phyloP scores from a whole-genome alignment of 2,113 vertebrate genomes.

The Nymphicus hollandicus region DNA sequence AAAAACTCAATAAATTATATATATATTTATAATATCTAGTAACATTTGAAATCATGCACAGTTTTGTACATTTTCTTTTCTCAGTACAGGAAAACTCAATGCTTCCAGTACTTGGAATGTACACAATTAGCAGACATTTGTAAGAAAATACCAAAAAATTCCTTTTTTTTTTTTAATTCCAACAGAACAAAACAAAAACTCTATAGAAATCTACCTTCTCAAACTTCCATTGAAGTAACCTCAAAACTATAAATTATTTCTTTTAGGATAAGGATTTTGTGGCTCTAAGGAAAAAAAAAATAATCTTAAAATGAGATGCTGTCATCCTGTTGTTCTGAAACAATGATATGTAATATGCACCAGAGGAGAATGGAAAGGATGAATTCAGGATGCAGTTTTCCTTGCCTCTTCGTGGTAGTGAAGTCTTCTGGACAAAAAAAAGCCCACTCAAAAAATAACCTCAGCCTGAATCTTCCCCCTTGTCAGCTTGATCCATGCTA shows the following conservation, averaged over 20 bases:
- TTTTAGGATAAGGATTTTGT: constrained; percentile 58
- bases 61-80: constrained; percentile 65
- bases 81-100: constrained; percentile 47
- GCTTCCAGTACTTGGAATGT: constrained; percentile 69
- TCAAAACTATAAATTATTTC: constrained; percentile 70
- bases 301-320: constrained; percentile 32
- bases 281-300: constrained; percentile 38
- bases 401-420: neutral
- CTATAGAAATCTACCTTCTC: constrained; percentile 74
- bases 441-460: neutral
- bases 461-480: neutral
- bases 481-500: neutral
- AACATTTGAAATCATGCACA: constrained; percentile 70
- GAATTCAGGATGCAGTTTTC: constrained; percentile 6
- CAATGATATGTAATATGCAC: constrained; percentile 23
- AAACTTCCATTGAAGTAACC: constrained; percentile 44
- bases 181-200: constrained; percentile 62
- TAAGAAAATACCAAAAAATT: constrained; percentile 75
- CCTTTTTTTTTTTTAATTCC: constrained; percentile 67
- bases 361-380: constrained; percentile 30
- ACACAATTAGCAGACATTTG: constrained; percentile 71
- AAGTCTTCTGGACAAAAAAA: neutral
- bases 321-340: constrained; percentile 28
- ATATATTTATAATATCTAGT: constrained; percentile 78
- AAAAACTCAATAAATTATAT: constrained; percentile 86